Conservation (phyloP, 2,888 invertebrate genomes). For the Busseola fusca region DNA sequence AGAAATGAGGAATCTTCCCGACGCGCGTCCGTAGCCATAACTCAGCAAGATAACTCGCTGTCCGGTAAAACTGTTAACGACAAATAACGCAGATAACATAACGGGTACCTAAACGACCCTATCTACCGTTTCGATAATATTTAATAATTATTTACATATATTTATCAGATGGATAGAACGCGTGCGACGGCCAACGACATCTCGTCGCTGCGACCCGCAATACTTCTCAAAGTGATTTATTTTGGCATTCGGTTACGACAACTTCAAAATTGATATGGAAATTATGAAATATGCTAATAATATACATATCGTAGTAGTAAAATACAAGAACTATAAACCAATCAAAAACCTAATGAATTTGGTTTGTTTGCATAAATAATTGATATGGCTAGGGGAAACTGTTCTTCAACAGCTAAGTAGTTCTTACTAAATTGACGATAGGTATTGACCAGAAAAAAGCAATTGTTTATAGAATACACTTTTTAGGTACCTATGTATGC, state of each 20-base stretch:
- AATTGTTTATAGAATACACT: neutral
- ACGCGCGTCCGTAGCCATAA: conserved; percentile 77
- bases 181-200: conserved; percentile 76
- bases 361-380: conserved; percentile 55
- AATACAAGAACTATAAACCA: conserved; percentile 55
- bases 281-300: conserved; percentile 64
- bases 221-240: conserved; percentile 75
- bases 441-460: neutral
- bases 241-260: conserved; percentile 69
- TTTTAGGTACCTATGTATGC: neutral
- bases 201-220: conserved; percentile 69
- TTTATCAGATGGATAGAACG: conserved; percentile 84
- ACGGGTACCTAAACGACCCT: conserved; percentile 86
- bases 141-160: conserved; percentile 87
- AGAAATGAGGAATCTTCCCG: conserved; percentile 72
- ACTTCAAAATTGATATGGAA: conserved; percentile 62
- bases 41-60: conserved; percentile 84
- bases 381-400: conserved; percentile 14
- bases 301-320: conserved; percentile 47
- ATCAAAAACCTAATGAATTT: conserved; percentile 55
- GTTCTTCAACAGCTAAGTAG: conserved; percentile 22
- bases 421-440: neutral
- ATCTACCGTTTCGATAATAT: conserved; percentile 85
- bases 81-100: conserved; percentile 87
- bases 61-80: conserved; percentile 84